Evolutionary conservation across 2,888 invertebrate species (phyloP).

Genomic region (Criorhina ranunculi): DNA sequence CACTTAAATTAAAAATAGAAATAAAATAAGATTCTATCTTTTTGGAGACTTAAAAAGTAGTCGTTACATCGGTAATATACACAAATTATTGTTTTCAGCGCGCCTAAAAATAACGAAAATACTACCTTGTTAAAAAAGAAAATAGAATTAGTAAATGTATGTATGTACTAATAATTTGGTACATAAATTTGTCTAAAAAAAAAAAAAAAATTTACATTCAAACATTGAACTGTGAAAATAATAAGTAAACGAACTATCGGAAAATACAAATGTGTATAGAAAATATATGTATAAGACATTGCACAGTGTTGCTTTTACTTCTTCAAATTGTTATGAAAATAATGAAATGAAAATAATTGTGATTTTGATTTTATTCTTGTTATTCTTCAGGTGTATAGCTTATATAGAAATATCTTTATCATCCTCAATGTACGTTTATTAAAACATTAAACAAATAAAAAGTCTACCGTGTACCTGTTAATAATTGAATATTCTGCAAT

Average conservation of each 20-base stretch:
- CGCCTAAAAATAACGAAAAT: constrained; percentile 24
- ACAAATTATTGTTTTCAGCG: constrained; percentile 9
- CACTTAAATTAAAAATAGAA: neutral
- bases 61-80: constrained; percentile 19
- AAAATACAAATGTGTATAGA: constrained; percentile 1
- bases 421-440: constrained; percentile 19
- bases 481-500: constrained; percentile 60
- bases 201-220: constrained; percentile 16
- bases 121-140: neutral
- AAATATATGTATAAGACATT: constrained; percentile 20
- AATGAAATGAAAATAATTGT: constrained; percentile 40
- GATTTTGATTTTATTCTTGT: constrained; percentile 48
- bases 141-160: neutral
- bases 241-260: neutral
- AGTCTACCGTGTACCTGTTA: constrained; percentile 71
- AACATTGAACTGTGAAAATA: constrained; percentile 13
- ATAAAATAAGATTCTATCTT: neutral
- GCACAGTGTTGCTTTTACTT: constrained; percentile 37
- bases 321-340: constrained; percentile 23
- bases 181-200: constrained; percentile 19
- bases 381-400: constrained; percentile 31
- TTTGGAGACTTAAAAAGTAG: constrained; percentile 18
- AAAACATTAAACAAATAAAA: constrained; percentile 28
- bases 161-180: constrained; percentile 21
- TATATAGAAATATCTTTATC: constrained; percentile 30